Evolutionary conservation across 2,113 vertebrate genomes (phyloP).

Genomic region (Zosterops pallidus): DNA sequence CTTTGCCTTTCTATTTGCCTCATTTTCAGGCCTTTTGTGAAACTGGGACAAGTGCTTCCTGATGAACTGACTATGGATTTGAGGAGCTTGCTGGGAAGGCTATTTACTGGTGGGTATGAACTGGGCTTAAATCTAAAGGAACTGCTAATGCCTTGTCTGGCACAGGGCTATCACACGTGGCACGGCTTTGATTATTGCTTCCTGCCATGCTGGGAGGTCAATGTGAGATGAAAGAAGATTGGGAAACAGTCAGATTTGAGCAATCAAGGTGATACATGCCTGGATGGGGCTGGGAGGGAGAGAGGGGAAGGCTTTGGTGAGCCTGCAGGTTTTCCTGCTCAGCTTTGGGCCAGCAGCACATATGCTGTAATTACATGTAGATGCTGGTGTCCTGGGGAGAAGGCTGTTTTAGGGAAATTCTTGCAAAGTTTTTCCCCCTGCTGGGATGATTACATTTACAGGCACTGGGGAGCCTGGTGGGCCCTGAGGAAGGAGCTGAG

Average conservation of each 20-base stretch:
- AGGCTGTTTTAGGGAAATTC: background rate
- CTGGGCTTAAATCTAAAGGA: slow-evolving; percentile 34
- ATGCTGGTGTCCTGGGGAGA: background rate
- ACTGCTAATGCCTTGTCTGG: slow-evolving; percentile 39
- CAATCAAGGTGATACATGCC: slow-evolving; percentile 25
- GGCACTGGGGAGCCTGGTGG: background rate
- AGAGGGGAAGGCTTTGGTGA: background rate
- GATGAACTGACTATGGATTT: slow-evolving; percentile 12
- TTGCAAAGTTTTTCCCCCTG: background rate
- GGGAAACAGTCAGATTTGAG: slow-evolving; percentile 48
- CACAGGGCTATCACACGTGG: slow-evolving; percentile 32
- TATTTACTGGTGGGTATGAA: slow-evolving; percentile 34
- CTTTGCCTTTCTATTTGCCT: slow-evolving; percentile 11
- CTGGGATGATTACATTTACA: background rate
- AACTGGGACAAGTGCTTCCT: slow-evolving; percentile 36
- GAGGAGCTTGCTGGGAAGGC: slow-evolving; percentile 32
- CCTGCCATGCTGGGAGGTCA: slow-evolving; percentile 50
- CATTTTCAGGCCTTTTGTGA: slow-evolving; percentile 45
- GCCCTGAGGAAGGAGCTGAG: background rate
- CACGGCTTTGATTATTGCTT: slow-evolving; percentile 50
- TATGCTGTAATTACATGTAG: background rate
- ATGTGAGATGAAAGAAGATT: slow-evolving; percentile 25
- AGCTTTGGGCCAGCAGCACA: background rate
- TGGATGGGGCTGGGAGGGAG: background rate
- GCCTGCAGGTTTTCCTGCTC: background rate